Percentiles rank a stretch among this genome's conserved stretches.
phyloP scores from a whole-genome alignment of 2,113 vertebrate species.

The Dolichotis patagonum region DNA sequence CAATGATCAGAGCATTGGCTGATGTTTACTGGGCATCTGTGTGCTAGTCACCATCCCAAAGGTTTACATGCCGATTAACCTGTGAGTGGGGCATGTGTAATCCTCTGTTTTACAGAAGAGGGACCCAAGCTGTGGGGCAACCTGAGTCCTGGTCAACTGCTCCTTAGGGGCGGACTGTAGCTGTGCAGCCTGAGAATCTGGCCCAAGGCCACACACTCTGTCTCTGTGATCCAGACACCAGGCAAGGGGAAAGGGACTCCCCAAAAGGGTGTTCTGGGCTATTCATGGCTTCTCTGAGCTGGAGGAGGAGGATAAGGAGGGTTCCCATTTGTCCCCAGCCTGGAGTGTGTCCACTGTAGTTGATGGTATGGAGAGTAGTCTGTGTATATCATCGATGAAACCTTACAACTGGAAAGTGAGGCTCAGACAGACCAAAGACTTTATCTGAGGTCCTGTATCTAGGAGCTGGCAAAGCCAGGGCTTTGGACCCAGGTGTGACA shows the following conservation, averaged over 20 bases:
- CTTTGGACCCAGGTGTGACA: not conserved
- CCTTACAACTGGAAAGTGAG: not conserved
- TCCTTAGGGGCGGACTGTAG: not conserved
- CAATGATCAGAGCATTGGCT: not conserved
- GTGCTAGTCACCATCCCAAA: not conserved
- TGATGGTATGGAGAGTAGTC: not conserved
- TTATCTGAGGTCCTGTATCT: not conserved
- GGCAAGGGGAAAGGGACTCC: not conserved
- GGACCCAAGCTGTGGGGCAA: not conserved
- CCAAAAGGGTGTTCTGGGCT: not conserved
- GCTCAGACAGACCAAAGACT: not conserved
- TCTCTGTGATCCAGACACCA: rapidly evolving
- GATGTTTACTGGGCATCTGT: not conserved
- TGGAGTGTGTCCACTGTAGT: not conserved
- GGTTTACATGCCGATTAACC: not conserved
- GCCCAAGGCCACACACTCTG: not conserved
- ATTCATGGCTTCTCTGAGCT: not conserved
- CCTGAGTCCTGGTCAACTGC: not conserved
- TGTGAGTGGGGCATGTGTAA: not conserved
- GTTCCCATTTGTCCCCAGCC: not conserved
- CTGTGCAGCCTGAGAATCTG: not conserved
- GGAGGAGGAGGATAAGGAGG: not conserved
- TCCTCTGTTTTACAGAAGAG: not conserved
- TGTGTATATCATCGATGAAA: not conserved
- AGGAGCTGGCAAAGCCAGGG: not conserved